Evolutionary conservation across 2,888 invertebrate species (phyloP).

Genomic region (Ormia ochracea): DNA sequence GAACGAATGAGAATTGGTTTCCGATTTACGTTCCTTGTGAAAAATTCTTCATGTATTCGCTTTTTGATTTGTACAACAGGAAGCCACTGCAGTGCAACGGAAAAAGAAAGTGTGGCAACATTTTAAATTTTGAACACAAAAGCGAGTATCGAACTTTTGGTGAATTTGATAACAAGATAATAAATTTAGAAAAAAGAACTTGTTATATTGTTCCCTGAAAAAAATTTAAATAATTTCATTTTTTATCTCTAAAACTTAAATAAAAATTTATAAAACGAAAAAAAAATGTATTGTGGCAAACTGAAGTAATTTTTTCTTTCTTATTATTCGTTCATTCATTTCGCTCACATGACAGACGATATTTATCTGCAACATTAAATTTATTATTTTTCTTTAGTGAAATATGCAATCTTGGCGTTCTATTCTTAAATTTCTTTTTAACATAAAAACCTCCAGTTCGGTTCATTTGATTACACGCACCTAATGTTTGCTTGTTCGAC

Average conservation of each 20-base stretch:
- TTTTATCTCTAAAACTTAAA: slow-evolving; percentile 53
- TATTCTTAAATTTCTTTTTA: neutral
- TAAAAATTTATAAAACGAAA: neutral
- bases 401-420: slow-evolving; percentile 26
- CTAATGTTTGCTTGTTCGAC: neutral
- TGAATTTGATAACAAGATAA: neutral
- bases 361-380: slow-evolving; percentile 73
- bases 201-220: neutral
- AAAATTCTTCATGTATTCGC: too few relatives aligned
- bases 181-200: neutral
- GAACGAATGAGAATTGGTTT: too few relatives aligned
- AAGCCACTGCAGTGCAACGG: too few relatives aligned
- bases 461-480: neutral
- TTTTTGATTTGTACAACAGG: too few relatives aligned
- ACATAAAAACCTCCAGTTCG: neutral
- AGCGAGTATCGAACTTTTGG: too few relatives aligned
- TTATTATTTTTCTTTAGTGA: slow-evolving; percentile 65
- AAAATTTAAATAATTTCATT: slow-evolving; percentile 51
- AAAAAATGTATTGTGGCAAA: slow-evolving; percentile 49
- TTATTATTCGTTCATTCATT: slow-evolving; percentile 51
- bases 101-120: too few relatives aligned
- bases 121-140: too few relatives aligned
- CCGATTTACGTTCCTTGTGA: too few relatives aligned
- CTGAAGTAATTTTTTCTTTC: slow-evolving; percentile 44
- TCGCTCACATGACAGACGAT: slow-evolving; percentile 68